Evolutionary conservation across 1,140 invertebrate species (phyloP), one percentile per base, ranked within the genome.

Genomic region (Solen grandis): DNA sequence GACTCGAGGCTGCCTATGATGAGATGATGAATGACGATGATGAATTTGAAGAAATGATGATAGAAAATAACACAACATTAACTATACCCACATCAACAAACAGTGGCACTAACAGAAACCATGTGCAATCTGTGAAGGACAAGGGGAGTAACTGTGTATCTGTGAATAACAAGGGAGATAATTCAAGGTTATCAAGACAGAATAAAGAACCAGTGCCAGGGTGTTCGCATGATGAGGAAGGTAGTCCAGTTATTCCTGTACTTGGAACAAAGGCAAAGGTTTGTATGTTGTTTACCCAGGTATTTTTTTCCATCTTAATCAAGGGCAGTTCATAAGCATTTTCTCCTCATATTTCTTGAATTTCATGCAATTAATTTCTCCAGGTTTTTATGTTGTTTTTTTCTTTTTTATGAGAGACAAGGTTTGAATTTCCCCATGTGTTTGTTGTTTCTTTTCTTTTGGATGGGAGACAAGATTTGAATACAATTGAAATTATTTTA

Each of bases 21-120:
- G 83, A 82, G 27, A 10, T 85, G 59, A 84, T 87, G 83, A 82
- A 87, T 38, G 86, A 87, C 69, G 86, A 88, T 50, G 70, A 77
- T 57, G 79, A 82, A 60, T 82, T 84, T 68, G 81, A 85, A 41
- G 79, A 82, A 52, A 74, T 83, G 54, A 65, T 76, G 54, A 81
- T 84, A 46, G 73, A 82, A 33, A 52, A 82, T 70, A 63, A 82
- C 25, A 82, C 80, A 22, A 82, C 72, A 16, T 14, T 76, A 16
- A 13, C 25, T 5, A 29, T 46, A 46, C 52, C 46, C 31, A 35
- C 72, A 19, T 36, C 22, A 69, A 33, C 25, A 16, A 63, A 35
- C 22, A 55, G 1, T 33, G 55, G n/a, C 41, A 33, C 27, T 33
- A 46, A 36, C 50, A 62, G n/a, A 60, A 8, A 38, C 35, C 63